A percentile compares a stretch with the other conserved stretches of the same genome.
phyloP scores from a whole-genome alignment of 2,888 invertebrate genomes.

The Thecophora atra region DNA sequence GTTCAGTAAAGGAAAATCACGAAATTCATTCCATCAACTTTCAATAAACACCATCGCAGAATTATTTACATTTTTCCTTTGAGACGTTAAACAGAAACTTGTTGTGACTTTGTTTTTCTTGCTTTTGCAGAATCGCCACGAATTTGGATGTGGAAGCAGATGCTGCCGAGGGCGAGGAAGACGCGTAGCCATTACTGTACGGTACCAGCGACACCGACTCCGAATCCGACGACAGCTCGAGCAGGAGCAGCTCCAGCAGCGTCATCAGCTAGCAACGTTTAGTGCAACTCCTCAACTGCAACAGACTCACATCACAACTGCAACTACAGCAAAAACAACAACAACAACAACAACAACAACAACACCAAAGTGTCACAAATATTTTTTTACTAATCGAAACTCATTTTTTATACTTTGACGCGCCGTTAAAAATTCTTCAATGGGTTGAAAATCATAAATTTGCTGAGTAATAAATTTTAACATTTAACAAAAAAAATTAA shows the following conservation, averaged over 20 bases:
- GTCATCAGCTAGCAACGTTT: conserved; percentile 53
- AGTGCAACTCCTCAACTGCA: conserved; percentile 26
- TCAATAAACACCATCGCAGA: too few species aligned
- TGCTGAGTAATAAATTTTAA: neutral
- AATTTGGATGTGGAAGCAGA: conserved; percentile 53
- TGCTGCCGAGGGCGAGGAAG: conserved; percentile 53
- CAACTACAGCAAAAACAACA: conserved; percentile 43
- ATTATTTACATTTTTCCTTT: too few species aligned
- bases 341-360: conserved; percentile 36
- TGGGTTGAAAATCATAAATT: neutral
- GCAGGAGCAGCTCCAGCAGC: conserved; percentile 43
- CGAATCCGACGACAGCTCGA: conserved; percentile 59
- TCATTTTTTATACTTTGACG: conserved; percentile 7
- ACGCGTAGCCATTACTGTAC: conserved; percentile 66
- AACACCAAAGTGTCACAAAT: conserved; percentile 32
- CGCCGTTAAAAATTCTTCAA: neutral
- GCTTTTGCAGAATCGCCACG: conserved; percentile 55
- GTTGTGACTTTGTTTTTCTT: neutral
- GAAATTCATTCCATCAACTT: too few species aligned
- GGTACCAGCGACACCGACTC: conserved; percentile 63
- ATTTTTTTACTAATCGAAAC: conserved; percentile 20
- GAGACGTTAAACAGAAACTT: too few species aligned
- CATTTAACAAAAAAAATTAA: too few species aligned
- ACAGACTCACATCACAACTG: conserved; percentile 44
- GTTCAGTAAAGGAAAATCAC: too few species aligned